phyloP scores from a whole-genome alignment of 2,797 vertebrate genomes.

The Trachops cirrhosus region DNA sequence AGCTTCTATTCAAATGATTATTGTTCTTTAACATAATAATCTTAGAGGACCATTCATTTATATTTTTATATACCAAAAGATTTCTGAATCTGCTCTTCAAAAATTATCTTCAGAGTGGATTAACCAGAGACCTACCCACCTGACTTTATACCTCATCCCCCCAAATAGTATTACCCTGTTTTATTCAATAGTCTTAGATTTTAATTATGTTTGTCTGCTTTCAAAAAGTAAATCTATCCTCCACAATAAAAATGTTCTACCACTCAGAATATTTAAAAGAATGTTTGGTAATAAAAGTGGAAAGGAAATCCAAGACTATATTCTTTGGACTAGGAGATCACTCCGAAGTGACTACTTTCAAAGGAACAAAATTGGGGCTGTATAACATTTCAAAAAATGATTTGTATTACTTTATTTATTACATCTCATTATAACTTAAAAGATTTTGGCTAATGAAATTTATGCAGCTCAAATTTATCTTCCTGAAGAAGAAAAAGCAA shows the following conservation, averaged over 20 bases:
- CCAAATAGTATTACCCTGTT: not conserved
- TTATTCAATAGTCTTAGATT: not conserved
- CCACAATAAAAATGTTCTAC: not conserved
- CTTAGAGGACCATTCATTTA: not conserved
- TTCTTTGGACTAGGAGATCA: not conserved
- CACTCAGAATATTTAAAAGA: not conserved
- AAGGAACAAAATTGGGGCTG: not conserved
- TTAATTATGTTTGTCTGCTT: not conserved
- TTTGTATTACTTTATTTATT: not conserved
- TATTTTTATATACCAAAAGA: not conserved
- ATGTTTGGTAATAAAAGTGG: not conserved
- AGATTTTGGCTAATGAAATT: not conserved
- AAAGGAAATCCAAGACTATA: not conserved
- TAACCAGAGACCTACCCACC: not conserved
- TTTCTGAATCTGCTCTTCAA: not conserved
- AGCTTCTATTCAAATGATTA: not conserved
- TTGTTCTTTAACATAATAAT: not conserved
- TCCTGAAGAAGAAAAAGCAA: not conserved
- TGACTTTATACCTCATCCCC: not conserved
- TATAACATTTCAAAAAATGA: not conserved
- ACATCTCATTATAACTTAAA: not conserved
- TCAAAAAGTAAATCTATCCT: not conserved
- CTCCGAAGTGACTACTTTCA: not conserved
- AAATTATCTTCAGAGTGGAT: not conserved
- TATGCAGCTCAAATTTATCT: not conserved